phyloP scores from a whole-genome alignment of 2,888 invertebrate species.

The Rhogogaster chlorosoma region DNA sequence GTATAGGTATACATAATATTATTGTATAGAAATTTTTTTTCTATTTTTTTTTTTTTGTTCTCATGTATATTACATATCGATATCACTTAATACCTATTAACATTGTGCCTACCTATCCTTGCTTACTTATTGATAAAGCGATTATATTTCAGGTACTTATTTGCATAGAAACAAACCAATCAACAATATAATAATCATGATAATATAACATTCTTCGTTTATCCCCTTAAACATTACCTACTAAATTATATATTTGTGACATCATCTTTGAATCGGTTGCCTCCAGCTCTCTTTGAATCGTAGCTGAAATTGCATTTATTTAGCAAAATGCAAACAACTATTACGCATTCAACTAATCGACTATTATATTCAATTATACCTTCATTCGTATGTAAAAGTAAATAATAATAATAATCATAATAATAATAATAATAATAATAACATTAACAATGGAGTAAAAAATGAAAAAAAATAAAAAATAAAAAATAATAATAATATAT shows the following conservation, averaged over 20 bases:
- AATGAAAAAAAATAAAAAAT: background rate
- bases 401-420: constrained; percentile 46
- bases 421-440: constrained; percentile 37
- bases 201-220: constrained; percentile 49
- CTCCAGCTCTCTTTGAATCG: background rate
- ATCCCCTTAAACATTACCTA: constrained; percentile 39
- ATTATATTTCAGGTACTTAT: constrained; percentile 58
- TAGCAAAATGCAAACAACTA: background rate
- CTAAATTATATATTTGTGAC: constrained; percentile 30
- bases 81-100: constrained; percentile 55
- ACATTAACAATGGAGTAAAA: background rate
- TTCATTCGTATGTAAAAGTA: constrained; percentile 30
- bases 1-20: constrained; percentile 52
- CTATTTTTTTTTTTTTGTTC: background rate
- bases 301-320: background rate
- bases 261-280: constrained; percentile 33
- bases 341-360: constrained; percentile 30
- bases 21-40: constrained; percentile 50
- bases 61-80: constrained; percentile 55
- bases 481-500: background rate
- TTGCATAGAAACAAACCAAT: constrained; percentile 54
- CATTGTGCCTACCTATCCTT: constrained; percentile 55
- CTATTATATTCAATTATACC: constrained; percentile 26
- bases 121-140: constrained; percentile 55
- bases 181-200: constrained; percentile 50